Conservation (phyloP, 1,140 invertebrate species). For the Mycetomoellerius zeteki region DNA sequence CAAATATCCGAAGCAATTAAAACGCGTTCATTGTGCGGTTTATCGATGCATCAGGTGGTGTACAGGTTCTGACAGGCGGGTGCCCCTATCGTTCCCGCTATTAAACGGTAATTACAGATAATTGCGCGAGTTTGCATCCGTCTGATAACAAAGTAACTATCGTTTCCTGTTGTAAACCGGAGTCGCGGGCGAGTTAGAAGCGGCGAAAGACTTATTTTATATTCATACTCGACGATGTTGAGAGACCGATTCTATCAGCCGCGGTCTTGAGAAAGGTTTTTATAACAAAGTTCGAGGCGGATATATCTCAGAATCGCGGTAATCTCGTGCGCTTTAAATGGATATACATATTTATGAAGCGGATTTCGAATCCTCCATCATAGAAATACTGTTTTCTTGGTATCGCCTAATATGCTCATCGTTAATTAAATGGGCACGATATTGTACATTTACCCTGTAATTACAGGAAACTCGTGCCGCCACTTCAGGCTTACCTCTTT, state of each 20-base stretch:
- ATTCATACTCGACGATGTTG: constrained; percentile 38
- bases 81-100: constrained; percentile 59
- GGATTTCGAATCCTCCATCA: constrained; percentile 4
- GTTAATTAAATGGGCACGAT: constrained; percentile 41
- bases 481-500: too few relatives aligned
- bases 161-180: constrained; percentile 69
- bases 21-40: constrained; percentile 47
- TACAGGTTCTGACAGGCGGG: constrained; percentile 63
- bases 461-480: constrained; percentile 8
- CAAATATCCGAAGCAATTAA: constrained; percentile 73
- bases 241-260: constrained; percentile 7
- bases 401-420: constrained; percentile 20
- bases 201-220: constrained; percentile 47
- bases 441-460: constrained; percentile 26
- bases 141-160: constrained; percentile 74
- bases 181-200: constrained; percentile 41
- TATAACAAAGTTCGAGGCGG: constrained; percentile 49
- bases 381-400: constrained; percentile 11
- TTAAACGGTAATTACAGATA: constrained; percentile 79
- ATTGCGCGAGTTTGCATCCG: constrained; percentile 74
- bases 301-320: constrained; percentile 10
- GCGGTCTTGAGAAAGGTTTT: constrained; percentile 50
- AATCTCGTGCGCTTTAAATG: constrained; percentile 9
- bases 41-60: constrained; percentile 68
- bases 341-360: constrained; percentile 55